Evolutionary conservation across 2,797 vertebrate species (phyloP), one percentile per base, ranked within the genome.

Genomic region (Cyprinodon diabolis): DNA sequence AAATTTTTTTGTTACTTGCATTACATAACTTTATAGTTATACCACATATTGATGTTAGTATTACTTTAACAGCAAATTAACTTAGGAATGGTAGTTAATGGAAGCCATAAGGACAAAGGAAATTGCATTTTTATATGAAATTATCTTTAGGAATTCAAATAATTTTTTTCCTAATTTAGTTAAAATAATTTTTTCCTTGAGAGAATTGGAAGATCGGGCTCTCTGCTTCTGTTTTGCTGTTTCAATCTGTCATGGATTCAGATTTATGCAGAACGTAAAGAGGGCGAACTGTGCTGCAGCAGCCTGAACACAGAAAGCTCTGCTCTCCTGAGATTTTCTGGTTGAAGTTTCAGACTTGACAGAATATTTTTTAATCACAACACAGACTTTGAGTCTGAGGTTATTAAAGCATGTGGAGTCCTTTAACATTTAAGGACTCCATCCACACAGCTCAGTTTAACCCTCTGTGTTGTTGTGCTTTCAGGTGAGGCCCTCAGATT

Each of bases 401-500:
- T 51, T 4, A 19, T 19, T 6, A 40, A 60, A 35, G 15, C 1
- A 6, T 60, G 58, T 60, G 35, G 37, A 60, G 37, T 66, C 35
- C 45, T 72, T 63, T 52, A 15, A 60, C 47, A 12, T 62, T 21
- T 49, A 15, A 66, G 57, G 30, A 56, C 14, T 82, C 72, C 12
- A 45, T 82, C 72, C 12, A 45, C 35, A 35, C 14, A 37, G 57
- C 54, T 30, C 30, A 10, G 2, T 63, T 85, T 76, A 51, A 69
- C 63, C 62, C 45, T 47, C 0, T 72, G 23, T 63, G 2, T 51
- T 11, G 21, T 84, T n/a, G 70, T 21, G 43, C 15, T 52, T 7
- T 2, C 83, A 94, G 94, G 91, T 92, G 91, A 86, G 87, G 84
- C 91, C 78, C 77, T 62, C 73, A 23, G 69, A 81, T 79, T 81